Evolutionary conservation across 2,888 invertebrate genomes (phyloP).

Genomic region (Protonemura montana): DNA sequence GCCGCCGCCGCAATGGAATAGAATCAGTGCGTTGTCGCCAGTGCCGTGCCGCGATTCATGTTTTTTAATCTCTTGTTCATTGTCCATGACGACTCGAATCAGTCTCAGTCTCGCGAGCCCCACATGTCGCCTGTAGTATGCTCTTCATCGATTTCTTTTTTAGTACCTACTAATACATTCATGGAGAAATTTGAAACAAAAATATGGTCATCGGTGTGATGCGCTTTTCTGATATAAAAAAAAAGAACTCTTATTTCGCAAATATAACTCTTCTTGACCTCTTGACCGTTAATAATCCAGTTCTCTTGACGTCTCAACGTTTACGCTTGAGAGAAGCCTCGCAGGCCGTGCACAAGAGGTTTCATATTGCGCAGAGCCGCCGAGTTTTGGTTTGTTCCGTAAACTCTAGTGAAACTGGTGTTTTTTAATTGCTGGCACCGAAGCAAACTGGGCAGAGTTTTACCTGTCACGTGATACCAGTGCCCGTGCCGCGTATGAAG

Average conservation of each 20-base stretch:
- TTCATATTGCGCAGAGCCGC: not conserved
- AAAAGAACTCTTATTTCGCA: not conserved
- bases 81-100: not conserved
- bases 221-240: not conserved
- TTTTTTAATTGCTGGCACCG: not conserved
- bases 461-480: not conserved
- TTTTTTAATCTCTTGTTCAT: constrained; percentile 28
- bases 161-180: constrained; percentile 12
- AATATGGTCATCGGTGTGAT: not conserved
- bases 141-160: not conserved
- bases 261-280: constrained; percentile 12
- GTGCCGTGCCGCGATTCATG: constrained; percentile 9
- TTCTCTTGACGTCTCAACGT: not conserved
- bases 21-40: constrained; percentile 22
- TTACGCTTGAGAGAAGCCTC: not conserved
- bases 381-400: not conserved
- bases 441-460: not conserved
- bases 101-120: not conserved
- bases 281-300: not conserved
- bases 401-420: constrained; percentile 12
- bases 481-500: not conserved
- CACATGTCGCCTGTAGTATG: constrained; percentile 40
- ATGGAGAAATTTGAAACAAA: not conserved
- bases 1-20: constrained; percentile 17
- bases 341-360: not conserved